Percentiles rank a stretch among this genome's conserved stretches.
Evolutionary conservation across 2,888 invertebrate species (phyloP).

Genomic region (Hydrotaea diabolus): DNA sequence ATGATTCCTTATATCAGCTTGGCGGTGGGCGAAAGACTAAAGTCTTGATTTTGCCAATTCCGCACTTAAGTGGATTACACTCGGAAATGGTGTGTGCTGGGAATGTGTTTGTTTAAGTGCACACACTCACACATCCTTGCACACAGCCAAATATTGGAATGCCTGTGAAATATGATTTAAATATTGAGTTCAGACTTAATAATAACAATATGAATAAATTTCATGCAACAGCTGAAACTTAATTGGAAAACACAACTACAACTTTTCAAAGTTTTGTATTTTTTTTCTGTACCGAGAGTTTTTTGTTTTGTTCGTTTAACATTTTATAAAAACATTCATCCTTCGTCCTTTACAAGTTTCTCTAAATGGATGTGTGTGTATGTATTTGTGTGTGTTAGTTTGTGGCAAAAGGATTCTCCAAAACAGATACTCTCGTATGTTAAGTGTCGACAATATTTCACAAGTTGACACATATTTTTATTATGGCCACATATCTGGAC

Average conservation of each 20-base stretch:
- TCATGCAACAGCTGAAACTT: constrained; percentile 61
- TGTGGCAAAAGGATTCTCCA: constrained; percentile 10
- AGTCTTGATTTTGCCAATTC: background rate
- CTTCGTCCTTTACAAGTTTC: constrained; percentile 22
- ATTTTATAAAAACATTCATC: constrained; percentile 50
- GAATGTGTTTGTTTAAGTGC: background rate
- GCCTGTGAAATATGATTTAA: constrained; percentile 38
- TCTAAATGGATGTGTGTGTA: constrained; percentile 11
- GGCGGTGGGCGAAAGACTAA: no score
- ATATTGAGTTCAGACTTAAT: constrained; percentile 57
- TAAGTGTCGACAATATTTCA: constrained; percentile 65
- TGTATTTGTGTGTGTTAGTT: background rate
- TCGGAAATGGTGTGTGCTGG: background rate
- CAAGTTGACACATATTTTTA: constrained; percentile 50
- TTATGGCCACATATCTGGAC: background rate
- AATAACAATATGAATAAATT: constrained; percentile 64
- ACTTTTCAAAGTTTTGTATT: constrained; percentile 36
- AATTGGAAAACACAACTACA: constrained; percentile 59
- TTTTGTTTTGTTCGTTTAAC: constrained; percentile 47
- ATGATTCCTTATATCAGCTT: background rate
- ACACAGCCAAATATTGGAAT: background rate
- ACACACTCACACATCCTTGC: no score
- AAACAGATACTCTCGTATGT: constrained; percentile 46
- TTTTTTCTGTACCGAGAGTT: no score
- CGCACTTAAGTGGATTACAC: background rate